Conservation (phyloP, 1,140 invertebrate genomes). For the Zaprionus kolodkinae region DNA sequence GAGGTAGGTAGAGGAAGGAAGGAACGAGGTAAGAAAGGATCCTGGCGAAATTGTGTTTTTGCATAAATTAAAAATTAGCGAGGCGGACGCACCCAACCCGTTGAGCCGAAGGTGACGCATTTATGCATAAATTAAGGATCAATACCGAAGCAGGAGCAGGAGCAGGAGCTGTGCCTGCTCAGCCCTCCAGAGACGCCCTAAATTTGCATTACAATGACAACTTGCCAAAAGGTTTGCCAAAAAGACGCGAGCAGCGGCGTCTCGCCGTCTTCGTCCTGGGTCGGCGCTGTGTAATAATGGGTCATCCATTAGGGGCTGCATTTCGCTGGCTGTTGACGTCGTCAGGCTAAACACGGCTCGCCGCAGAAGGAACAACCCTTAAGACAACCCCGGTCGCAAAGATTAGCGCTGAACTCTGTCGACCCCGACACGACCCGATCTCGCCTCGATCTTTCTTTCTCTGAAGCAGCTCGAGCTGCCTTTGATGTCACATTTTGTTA, state of each 20-base stretch:
- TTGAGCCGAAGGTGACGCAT: conserved; percentile 74
- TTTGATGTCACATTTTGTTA: conserved; percentile 79
- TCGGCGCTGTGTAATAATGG: conserved; percentile 56
- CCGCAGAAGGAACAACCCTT: conserved; percentile 62
- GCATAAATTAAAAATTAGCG: conserved; percentile 82
- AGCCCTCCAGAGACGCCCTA: conserved; percentile 39
- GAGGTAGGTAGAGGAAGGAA: conserved; percentile 49
- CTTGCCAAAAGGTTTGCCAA: conserved; percentile 61
- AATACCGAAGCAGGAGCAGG: conserved; percentile 60
- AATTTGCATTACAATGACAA: conserved; percentile 71
- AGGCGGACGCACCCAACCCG: conserved; percentile 45
- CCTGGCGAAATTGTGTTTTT: conserved; percentile 64
- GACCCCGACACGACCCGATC: conserved; percentile 48
- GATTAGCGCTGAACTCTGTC: conserved; percentile 55
- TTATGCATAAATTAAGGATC: conserved; percentile 83
- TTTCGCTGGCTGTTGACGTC: conserved; percentile 71
- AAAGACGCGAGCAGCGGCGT: conserved; percentile 55
- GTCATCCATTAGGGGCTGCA: conserved; percentile 74
- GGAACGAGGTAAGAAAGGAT: conserved; percentile 19
- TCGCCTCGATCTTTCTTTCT: conserved; percentile 52
- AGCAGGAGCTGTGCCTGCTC: conserved; percentile 18
- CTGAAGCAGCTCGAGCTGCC: conserved; percentile 24
- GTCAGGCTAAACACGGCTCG: conserved; percentile 59
- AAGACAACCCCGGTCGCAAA: conserved; percentile 41
- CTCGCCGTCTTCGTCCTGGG: conserved; percentile 11